Evolutionary conservation across 2,113 vertebrate species (phyloP).

Genomic region (Macaca fascicularis): T2T-MFA8v1.1 NC_088378.1:127869001-127869500

Average conservation of each 20-base stretch:
- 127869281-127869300: background rate
- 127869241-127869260: background rate
- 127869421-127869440: background rate
- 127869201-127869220: background rate
- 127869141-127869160: background rate
- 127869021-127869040: background rate
- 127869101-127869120: background rate
- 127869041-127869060: background rate
- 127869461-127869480: constrained; percentile 67
- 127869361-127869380: background rate
- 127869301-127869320: background rate
- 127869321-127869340: background rate
- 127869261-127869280: background rate
- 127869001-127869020: background rate
- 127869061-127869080: background rate
- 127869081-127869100: background rate
- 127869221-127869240: background rate
- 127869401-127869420: background rate
- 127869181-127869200: background rate
- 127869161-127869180: background rate
- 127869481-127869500: constrained; percentile 93
- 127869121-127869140: background rate
- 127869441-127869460: background rate
- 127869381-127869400: background rate
- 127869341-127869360: background rate